These are phyloP conservation scores for Xyliphius kryptos DNA, from an alignment of 2,113 vertebrate genomes.

Conservation along the genomic window DNA sequence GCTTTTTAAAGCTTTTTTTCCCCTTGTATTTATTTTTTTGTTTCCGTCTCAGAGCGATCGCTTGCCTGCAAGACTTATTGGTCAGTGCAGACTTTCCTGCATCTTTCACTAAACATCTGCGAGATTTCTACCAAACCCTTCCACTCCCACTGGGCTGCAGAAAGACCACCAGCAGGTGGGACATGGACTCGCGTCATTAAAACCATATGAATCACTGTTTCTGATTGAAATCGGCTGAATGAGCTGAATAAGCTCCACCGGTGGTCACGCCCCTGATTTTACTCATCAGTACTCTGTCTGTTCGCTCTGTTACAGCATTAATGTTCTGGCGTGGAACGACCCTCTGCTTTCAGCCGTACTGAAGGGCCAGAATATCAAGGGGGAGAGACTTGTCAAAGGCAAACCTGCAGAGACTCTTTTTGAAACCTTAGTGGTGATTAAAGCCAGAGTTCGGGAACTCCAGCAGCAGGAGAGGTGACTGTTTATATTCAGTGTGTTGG, in stretches of 20 bases:
- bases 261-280: too few relatives aligned
- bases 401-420: constrained; percentile 56
- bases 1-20: background rate
- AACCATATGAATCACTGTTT: too few relatives aligned
- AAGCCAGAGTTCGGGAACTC: constrained; percentile 59
- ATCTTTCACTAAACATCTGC: constrained; percentile 60
- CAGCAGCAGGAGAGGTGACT: constrained; percentile 57
- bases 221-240: too few relatives aligned
- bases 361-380: constrained; percentile 71
- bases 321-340: constrained; percentile 64
- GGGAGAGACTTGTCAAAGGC: constrained; percentile 59
- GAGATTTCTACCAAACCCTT: constrained; percentile 59
- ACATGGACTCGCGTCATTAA: background rate
- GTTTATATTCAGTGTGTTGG: background rate
- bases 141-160: constrained; percentile 55
- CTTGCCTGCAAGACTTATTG: constrained; percentile 63
- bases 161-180: constrained; percentile 13
- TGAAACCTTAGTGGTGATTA: constrained; percentile 61
- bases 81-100: constrained; percentile 61
- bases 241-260: too few relatives aligned
- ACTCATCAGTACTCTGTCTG: background rate
- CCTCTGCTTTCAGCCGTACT: constrained; percentile 68
- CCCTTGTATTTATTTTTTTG: too few relatives aligned
- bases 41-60: constrained; percentile 56
- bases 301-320: constrained; percentile 10